phyloP scores from a whole-genome alignment of 1,140 invertebrate genomes.

The Saccostrea cuccullata region DNA sequence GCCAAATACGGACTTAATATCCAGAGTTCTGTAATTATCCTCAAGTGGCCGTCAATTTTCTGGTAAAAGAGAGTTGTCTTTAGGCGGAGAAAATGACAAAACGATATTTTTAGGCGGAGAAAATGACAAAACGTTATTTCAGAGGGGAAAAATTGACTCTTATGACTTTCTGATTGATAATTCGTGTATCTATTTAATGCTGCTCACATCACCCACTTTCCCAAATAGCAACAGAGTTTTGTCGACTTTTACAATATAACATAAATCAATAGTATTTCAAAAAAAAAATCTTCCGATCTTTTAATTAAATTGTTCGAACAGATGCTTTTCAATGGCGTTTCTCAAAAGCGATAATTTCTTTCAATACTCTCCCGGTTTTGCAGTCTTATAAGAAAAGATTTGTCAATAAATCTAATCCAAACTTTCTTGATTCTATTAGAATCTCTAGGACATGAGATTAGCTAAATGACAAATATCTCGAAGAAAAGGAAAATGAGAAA shows the following conservation, averaged over 20 bases:
- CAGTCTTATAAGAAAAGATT: background rate
- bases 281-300: background rate
- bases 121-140: conserved; percentile 27
- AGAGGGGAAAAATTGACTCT: conserved; percentile 36
- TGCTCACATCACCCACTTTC: background rate
- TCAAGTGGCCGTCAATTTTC: conserved; percentile 48
- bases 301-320: background rate
- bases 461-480: conserved; percentile 30
- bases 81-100: conserved; percentile 36
- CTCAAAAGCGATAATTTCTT: background rate
- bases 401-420: conserved; percentile 5
- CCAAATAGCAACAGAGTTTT: background rate
- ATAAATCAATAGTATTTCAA: conserved; percentile 4
- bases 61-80: conserved; percentile 48
- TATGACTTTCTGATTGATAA: conserved; percentile 14
- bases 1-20: conserved; percentile 1
- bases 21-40: conserved; percentile 37
- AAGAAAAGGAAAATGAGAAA: conserved; percentile 35
- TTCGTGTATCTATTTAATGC: background rate
- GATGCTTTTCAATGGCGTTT: background rate
- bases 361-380: background rate
- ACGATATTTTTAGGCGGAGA: conserved; percentile 37
- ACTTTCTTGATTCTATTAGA: conserved; percentile 26
- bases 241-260: background rate
- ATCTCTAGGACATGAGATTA: background rate